Conservation (phyloP, 2,113 vertebrate species). For the Chloebia gouldiae region DNA sequence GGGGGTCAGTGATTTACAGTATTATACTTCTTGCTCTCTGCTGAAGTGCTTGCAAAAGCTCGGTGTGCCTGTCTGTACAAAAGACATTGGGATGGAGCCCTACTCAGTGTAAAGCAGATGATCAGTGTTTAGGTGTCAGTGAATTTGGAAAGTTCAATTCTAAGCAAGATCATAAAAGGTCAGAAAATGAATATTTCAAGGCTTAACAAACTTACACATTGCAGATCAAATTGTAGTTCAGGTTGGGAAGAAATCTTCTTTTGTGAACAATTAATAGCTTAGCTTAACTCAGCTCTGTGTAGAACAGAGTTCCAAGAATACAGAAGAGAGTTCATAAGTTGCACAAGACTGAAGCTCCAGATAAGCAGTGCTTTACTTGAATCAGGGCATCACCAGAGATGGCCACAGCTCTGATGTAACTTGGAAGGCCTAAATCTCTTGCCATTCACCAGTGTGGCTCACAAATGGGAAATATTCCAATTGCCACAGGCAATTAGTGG, state of each 20-base stretch:
- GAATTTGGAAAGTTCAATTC: not conserved
- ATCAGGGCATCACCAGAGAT: not conserved
- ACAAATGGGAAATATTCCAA: not conserved
- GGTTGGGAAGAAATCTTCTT: not conserved
- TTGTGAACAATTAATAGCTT: not conserved
- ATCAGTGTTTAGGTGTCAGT: not conserved
- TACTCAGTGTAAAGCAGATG: not conserved
- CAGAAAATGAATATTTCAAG: not conserved
- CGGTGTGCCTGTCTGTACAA: not conserved
- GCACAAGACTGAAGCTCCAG: not conserved
- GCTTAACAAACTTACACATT: not conserved
- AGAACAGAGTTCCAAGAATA: not conserved
- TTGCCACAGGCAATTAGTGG: fast-evolving
- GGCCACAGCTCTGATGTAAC: not conserved
- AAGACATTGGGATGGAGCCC: not conserved
- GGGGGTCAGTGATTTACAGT: not conserved
- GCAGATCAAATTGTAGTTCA: not conserved
- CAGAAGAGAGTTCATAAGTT: not conserved
- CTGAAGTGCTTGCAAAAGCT: not conserved
- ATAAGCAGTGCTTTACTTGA: not conserved
- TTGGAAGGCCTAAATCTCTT: not conserved
- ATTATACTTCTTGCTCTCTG: fast-evolving
- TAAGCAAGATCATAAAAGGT: not conserved
- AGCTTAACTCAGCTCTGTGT: not conserved
- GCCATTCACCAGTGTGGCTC: not conserved